Evolutionary conservation across 2,797 vertebrate genomes (phyloP).

Genomic region (Glyptemys insculpta): DNA sequence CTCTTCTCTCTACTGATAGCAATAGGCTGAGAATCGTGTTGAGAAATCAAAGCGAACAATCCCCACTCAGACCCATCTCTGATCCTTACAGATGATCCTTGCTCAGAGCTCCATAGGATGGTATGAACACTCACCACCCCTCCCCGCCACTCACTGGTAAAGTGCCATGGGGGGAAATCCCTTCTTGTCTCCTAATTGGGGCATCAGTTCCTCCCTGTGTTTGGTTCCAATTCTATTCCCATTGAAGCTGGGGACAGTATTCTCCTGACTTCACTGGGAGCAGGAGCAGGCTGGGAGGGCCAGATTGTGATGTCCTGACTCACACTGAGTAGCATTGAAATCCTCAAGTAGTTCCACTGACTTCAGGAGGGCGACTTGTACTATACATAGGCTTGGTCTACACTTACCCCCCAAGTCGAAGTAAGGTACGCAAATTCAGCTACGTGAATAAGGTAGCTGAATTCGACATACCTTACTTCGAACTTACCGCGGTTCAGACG

Average conservation of each 20-base stretch:
- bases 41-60: not conserved
- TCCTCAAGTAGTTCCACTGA: not conserved
- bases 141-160: not conserved
- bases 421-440: too few species aligned
- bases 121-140: not conserved
- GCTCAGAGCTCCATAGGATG: not conserved
- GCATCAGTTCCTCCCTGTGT: not conserved
- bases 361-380: too few species aligned
- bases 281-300: not conserved
- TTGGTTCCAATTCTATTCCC: not conserved
- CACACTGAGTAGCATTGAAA: not conserved
- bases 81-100: not conserved
- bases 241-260: not conserved
- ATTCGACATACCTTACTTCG: too few species aligned
- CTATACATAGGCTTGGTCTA: too few species aligned
- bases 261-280: rapidly evolving
- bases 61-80: not conserved
- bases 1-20: not conserved
- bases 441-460: too few species aligned
- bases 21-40: not conserved
- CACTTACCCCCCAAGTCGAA: too few species aligned
- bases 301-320: not conserved
- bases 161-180: not conserved
- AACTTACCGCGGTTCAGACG: too few species aligned
- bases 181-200: not conserved